Conservation (phyloP, 2,113 vertebrate genomes). For the Microcebus griseorufus region DNA sequence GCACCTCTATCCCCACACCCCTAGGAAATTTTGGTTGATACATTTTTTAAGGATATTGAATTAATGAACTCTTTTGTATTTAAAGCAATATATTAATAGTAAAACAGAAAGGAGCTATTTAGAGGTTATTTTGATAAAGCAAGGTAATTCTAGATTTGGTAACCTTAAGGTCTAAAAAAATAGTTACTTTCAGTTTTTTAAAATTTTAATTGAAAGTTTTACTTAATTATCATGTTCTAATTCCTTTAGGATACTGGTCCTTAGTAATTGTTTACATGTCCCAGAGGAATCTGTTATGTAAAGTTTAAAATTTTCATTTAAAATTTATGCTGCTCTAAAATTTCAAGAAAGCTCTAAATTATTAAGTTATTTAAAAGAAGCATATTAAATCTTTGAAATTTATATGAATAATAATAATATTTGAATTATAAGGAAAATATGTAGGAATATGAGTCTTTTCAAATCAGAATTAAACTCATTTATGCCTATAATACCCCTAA, state of each 20-base stretch:
- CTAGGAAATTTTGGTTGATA: background rate
- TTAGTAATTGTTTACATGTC: background rate
- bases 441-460: background rate
- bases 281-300: background rate
- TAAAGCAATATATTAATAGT: background rate
- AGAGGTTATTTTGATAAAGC: background rate
- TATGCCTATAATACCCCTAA: background rate
- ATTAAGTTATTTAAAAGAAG: conserved; percentile 32
- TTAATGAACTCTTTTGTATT: background rate
- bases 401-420: conserved; percentile 47
- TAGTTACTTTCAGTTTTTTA: background rate
- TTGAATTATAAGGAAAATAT: conserved; percentile 32
- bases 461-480: conserved; percentile 25
- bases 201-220: background rate
- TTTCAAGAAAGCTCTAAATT: background rate
- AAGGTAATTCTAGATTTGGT: background rate
- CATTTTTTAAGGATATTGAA: background rate
- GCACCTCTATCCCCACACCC: too few relatives aligned
- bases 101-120: background rate
- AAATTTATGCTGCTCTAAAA: conserved; percentile 5
- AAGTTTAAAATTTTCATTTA: background rate
- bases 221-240: background rate
- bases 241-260: background rate
- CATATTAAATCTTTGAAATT: conserved; percentile 12
- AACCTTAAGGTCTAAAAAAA: conserved; percentile 12